Evolutionary conservation across 2,113 vertebrate species (phyloP), one percentile per base, ranked within the genome.

Genomic region (Lepidothrix coronata): DNA sequence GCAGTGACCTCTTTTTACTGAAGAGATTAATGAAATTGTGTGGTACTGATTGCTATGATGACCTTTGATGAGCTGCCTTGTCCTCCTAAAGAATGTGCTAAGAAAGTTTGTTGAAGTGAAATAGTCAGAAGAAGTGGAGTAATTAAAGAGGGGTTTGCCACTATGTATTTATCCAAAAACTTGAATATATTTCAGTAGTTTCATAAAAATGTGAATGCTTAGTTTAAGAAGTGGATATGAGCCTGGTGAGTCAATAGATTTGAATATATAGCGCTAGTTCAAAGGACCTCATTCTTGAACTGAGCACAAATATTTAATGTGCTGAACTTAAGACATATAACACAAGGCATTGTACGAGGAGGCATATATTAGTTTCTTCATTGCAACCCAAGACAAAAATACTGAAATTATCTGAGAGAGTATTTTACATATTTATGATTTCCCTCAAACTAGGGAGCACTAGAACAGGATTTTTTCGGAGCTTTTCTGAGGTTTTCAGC

Each of bases 1-100:
- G 75, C 7, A 5, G 31, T 90, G 75, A 90, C 71, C 72, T 90
- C 59, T 85, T 92, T 52, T 88, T 76, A 55, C 59, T 67, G 63
- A 92, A 83, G 43, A 92, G 55, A 93, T 91, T 92, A 92, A 86
- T 92, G 74, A 82, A 92, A 71, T 86, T 7, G 5, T 92, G 59
- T 88, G 46, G 63, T 77, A 74, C 59, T 88, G 91, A 92, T 94
- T 91, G 59, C 79, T 86, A 4, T 11, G 8, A 76, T 83, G 88
- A 93, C 91, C 85, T 93, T 83, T 90, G 78, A 85, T 87, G 24
- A 95, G 75, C 66, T 93, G 71, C 54, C 82, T 88, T 92, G 67
- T 66, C 79, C 77, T 92, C 51, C 43, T 86, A 77, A 95, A 86
- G 66, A 86, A 49, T 46, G 41, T 65, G 6, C 90, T 93, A 79